Percentiles rank a stretch among this genome's conserved stretches.
Evolutionary conservation across 2,797 vertebrate genomes (phyloP).

Genomic region (Chrysocyon brachyurus): DNA sequence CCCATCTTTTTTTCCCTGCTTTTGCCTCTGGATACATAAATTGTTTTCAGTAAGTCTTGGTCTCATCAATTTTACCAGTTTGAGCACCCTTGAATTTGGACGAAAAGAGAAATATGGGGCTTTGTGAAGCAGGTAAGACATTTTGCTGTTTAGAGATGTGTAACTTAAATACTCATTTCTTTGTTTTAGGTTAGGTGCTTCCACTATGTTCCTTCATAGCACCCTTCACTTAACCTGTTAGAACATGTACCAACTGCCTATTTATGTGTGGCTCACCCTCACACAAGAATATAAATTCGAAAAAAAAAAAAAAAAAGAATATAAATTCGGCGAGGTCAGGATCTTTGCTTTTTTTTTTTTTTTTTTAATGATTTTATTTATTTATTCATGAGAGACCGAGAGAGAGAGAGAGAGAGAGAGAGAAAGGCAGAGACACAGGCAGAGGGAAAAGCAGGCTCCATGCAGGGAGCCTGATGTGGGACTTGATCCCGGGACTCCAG

Average conservation of each 20-base stretch:
- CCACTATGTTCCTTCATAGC: neutral
- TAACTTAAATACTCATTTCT: neutral
- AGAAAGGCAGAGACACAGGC: no score
- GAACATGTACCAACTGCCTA: neutral
- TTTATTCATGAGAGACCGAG: no score
- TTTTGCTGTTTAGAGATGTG: neutral
- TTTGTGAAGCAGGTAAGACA: neutral
- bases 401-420: no score
- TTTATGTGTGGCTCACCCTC: neutral
- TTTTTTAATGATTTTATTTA: no score
- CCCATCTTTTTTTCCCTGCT: neutral
- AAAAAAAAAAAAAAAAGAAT: no score
- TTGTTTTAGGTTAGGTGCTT: neutral
- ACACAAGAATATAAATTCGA: neutral
- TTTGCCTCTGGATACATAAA: neutral
- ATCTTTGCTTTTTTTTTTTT: no score
- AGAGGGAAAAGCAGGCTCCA: no score
- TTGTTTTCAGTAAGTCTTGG: neutral
- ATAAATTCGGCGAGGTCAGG: neutral
- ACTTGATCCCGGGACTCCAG: no score
- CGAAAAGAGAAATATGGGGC: neutral
- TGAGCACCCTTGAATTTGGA: neutral
- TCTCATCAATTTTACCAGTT: neutral
- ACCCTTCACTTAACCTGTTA: neutral
- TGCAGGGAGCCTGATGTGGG: no score